Evolutionary conservation across 2,888 invertebrate genomes (phyloP).

Genomic region (Halictus ligatus): DNA sequence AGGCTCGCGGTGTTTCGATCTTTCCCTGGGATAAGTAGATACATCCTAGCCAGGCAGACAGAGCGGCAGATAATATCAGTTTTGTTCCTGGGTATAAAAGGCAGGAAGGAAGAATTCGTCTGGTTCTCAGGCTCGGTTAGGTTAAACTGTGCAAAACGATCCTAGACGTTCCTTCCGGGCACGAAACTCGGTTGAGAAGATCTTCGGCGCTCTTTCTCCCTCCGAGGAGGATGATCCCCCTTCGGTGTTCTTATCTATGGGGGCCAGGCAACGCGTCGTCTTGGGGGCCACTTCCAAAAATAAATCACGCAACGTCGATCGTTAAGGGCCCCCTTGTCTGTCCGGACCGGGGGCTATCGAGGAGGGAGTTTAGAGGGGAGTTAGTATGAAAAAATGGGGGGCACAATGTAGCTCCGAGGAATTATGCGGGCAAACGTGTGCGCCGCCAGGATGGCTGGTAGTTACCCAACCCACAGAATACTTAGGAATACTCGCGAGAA

Average conservation of each 20-base stretch:
- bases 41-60: conserved; percentile 25
- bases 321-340: conserved; percentile 67
- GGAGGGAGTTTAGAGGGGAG: conserved; percentile 4
- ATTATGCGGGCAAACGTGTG: conserved; percentile 74
- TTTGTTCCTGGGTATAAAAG: conserved; percentile 49
- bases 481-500: conserved; percentile 71
- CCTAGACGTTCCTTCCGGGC: conserved; percentile 77
- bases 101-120: conserved; percentile 53
- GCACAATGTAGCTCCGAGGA: conserved; percentile 65
- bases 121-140: conserved; percentile 67
- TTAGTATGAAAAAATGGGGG: conserved; percentile 28
- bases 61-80: conserved; percentile 55
- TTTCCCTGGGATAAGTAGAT: conserved; percentile 19
- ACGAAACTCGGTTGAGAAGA: conserved; percentile 49
- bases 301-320: conserved; percentile 80
- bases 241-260: conserved; percentile 58
- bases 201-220: not conserved
- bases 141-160: conserved; percentile 74
- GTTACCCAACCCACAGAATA: conserved; percentile 74
- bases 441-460: conserved; percentile 70
- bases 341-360: conserved; percentile 20
- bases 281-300: conserved; percentile 75
- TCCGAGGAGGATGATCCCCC: conserved; percentile 23
- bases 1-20: not conserved
- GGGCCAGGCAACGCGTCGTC: conserved; percentile 37